These are phyloP conservation scores for Telenomus remus DNA, from an alignment of 1,140 invertebrate species.

Conservation along the genomic window DNA sequence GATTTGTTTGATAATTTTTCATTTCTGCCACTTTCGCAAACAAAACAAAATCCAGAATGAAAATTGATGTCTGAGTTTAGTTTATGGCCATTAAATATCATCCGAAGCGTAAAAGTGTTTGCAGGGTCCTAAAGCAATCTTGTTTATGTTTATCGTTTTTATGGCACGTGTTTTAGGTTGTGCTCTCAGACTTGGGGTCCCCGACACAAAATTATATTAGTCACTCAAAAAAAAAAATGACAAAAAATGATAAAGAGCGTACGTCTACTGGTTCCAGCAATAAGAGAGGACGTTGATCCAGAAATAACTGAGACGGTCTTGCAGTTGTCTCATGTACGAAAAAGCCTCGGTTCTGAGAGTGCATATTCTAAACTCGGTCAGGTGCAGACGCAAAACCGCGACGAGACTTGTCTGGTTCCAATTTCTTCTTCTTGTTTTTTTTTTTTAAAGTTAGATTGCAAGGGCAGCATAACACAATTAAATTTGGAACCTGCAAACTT, in stretches of 20 bases:
- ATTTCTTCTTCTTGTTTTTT: neutral
- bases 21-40: no score
- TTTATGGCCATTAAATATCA: neutral
- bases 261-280: constrained; percentile 26
- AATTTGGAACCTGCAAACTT: no score
- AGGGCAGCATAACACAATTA: constrained; percentile 1
- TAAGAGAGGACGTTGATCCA: constrained; percentile 51
- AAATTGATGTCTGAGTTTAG: no score
- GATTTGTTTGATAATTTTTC: no score
- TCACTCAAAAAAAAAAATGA: constrained; percentile 33
- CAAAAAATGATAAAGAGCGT: constrained; percentile 49
- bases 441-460: no score
- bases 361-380: constrained; percentile 33
- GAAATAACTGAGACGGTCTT: constrained; percentile 51
- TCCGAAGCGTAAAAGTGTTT: neutral
- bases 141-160: constrained; percentile 42
- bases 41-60: no score
- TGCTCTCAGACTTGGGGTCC: constrained; percentile 3
- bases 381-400: constrained; percentile 8
- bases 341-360: neutral
- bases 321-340: constrained; percentile 31
- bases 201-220: constrained; percentile 39
- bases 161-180: constrained; percentile 13
- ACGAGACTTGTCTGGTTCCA: neutral
- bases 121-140: no score